phyloP scores from a whole-genome alignment of 2,888 invertebrate genomes.

The Cerastis leucographa region DNA sequence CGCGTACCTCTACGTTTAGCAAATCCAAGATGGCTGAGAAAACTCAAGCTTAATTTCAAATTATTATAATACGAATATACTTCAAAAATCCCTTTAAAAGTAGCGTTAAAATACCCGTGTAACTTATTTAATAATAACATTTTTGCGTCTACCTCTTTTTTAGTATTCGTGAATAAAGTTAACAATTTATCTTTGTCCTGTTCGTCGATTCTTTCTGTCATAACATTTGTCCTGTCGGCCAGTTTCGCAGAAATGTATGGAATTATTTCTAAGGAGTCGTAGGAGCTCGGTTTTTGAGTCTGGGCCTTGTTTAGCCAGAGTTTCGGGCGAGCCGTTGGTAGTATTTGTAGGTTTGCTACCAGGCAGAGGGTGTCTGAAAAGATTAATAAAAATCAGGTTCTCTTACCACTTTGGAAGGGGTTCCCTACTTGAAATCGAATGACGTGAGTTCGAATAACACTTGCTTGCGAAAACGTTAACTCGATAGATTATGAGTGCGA shows the following conservation, averaged over 20 bases:
- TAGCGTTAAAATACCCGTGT: slow-evolving; percentile 26
- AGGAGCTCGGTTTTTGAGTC: background rate
- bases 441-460: too few relatives aligned
- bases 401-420: too few relatives aligned
- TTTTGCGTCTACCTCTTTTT: slow-evolving; percentile 42
- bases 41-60: slow-evolving; percentile 1
- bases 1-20: background rate
- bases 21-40: slow-evolving; percentile 15
- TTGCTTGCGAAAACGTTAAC: too few relatives aligned
- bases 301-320: background rate
- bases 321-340: background rate
- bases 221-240: background rate
- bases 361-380: slow-evolving; percentile 28
- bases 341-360: background rate
- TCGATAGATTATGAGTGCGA: too few relatives aligned
- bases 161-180: slow-evolving; percentile 18
- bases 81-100: background rate
- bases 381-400: too few relatives aligned
- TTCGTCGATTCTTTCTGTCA: background rate
- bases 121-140: slow-evolving; percentile 21
- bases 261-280: slow-evolving; percentile 12
- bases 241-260: slow-evolving; percentile 1
- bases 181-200: slow-evolving; percentile 4
- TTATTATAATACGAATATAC: background rate
- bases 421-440: too few relatives aligned